Conservation (phyloP, 2,888 invertebrate genomes). For the Strigamia maritima region DNA sequence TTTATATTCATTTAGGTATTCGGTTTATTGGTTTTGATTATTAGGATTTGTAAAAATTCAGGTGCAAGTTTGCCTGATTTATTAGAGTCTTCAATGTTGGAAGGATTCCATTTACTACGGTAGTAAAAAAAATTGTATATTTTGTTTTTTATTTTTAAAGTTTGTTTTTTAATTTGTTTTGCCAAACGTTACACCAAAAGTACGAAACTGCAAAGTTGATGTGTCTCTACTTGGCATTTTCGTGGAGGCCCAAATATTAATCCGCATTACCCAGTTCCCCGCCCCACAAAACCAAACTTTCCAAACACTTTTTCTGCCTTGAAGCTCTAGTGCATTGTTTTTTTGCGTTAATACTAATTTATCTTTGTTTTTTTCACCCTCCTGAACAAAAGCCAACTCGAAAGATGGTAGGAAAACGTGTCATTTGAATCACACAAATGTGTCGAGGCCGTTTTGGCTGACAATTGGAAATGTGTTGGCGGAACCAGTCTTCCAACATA, state of each 20-base stretch:
- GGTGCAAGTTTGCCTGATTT: constrained; percentile 40
- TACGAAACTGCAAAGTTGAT: constrained; percentile 34
- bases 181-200: constrained; percentile 31
- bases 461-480: constrained; percentile 39
- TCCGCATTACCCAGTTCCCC: background rate
- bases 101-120: constrained; percentile 26
- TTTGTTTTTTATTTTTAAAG: background rate
- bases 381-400: constrained; percentile 37
- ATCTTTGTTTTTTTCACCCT: constrained; percentile 37
- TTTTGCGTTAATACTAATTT: constrained; percentile 36
- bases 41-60: constrained; percentile 18
- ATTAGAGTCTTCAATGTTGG: constrained; percentile 38
- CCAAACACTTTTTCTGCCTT: constrained; percentile 35
- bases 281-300: background rate
- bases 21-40: constrained; percentile 12
- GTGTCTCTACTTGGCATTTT: constrained; percentile 34
- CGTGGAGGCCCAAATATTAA: background rate
- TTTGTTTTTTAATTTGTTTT: background rate
- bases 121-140: background rate
- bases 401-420: constrained; percentile 40
- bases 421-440: constrained; percentile 39
- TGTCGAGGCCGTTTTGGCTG: constrained; percentile 39
- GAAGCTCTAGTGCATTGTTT: constrained; percentile 17
- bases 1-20: constrained; percentile 33
- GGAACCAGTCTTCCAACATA: constrained; percentile 38